phyloP scores from a whole-genome alignment of 2,888 invertebrate species.

The Synanthedon myopaeformis region DNA sequence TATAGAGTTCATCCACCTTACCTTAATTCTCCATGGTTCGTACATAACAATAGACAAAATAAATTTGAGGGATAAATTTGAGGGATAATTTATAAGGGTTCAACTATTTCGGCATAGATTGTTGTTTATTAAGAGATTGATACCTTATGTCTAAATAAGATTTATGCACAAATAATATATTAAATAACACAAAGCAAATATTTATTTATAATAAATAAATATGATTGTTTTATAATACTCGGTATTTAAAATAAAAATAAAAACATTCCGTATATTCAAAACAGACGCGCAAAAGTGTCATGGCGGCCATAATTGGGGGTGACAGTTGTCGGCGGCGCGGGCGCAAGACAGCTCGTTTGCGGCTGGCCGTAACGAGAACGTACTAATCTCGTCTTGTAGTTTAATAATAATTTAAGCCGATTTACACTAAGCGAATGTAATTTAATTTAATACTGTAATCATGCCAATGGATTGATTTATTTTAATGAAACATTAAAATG shows the following conservation, averaged over 20 bases:
- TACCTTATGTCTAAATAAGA: too few species aligned
- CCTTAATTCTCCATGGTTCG: too few species aligned
- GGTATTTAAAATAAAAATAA: background rate
- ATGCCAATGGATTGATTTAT: slow-evolving; percentile 11
- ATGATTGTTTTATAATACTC: background rate
- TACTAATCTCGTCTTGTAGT: slow-evolving; percentile 42
- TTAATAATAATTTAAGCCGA: slow-evolving; percentile 34
- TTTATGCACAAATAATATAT: too few species aligned
- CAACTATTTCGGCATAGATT: too few species aligned
- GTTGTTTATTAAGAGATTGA: too few species aligned
- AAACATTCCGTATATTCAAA: slow-evolving; percentile 38
- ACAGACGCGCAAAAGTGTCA: slow-evolving; percentile 58
- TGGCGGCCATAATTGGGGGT: slow-evolving; percentile 57
- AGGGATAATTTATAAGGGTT: too few species aligned
- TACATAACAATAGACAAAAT: too few species aligned
- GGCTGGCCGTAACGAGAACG: slow-evolving; percentile 48
- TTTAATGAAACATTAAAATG: background rate
- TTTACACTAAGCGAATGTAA: slow-evolving; percentile 37
- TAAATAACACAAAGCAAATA: too few species aligned
- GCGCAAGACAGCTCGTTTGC: slow-evolving; percentile 45
- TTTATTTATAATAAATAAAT: too few species aligned
- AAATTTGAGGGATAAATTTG: too few species aligned
- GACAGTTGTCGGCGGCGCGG: slow-evolving; percentile 53
- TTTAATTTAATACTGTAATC: slow-evolving; percentile 26
- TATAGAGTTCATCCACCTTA: too few species aligned